These are phyloP conservation scores for Chloropsis hardwickii DNA, from an alignment of 2,113 vertebrate genomes.

Conservation along the genomic window DNA sequence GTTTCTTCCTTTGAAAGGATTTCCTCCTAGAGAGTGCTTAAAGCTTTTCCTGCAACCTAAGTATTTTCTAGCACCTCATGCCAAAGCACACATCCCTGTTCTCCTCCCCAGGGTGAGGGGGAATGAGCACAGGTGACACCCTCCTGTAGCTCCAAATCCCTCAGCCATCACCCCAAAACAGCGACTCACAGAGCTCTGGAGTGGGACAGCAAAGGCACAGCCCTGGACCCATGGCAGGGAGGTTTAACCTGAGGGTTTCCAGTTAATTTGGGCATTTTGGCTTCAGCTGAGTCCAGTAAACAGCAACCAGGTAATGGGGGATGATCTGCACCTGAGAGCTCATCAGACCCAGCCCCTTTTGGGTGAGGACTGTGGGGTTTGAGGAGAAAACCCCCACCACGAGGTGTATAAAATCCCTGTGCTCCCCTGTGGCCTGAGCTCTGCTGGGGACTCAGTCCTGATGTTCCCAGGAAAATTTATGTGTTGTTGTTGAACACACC, in stretches of 20 bases:
- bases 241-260: neutral
- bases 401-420: rapidly evolving
- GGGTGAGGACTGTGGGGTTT: neutral
- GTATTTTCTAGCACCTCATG: neutral
- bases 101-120: rapidly evolving
- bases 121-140: rapidly evolving
- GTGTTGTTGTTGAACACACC: neutral
- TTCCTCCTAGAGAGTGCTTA: neutral
- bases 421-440: rapidly evolving
- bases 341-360: neutral
- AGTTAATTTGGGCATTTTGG: neutral
- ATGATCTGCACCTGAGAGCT: neutral
- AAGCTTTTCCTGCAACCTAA: neutral
- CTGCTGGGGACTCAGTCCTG: neutral
- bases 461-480: neutral
- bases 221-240: rapidly evolving
- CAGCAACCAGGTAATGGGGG: neutral
- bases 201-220: no score
- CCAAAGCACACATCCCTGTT: rapidly evolving
- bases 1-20: neutral
- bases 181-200: neutral
- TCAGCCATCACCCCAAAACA: neutral
- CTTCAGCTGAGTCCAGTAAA: neutral
- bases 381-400: neutral
- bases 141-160: neutral